A percentile compares a stretch with the other conserved stretches of the same genome.
phyloP scores from a whole-genome alignment of 2,113 vertebrate species.

The Chamaetylas fuelleborni region DNA sequence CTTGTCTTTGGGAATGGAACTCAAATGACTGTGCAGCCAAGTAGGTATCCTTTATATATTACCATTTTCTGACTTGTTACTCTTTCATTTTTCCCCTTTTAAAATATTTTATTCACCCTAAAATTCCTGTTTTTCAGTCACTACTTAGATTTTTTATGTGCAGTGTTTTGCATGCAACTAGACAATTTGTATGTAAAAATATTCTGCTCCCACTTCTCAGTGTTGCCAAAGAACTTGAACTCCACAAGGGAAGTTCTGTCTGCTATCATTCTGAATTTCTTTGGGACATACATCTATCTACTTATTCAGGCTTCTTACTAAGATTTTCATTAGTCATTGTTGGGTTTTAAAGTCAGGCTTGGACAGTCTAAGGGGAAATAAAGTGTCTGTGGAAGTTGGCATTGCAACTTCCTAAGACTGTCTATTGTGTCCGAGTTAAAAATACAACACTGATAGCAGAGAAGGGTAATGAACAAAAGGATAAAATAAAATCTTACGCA shows the following conservation, averaged over 20 bases:
- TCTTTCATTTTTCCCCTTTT: background rate
- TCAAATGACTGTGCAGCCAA: background rate
- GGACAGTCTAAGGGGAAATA: background rate
- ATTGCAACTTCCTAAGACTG: background rate
- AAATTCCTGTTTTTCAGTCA: background rate
- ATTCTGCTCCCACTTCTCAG: background rate
- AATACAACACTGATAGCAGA: background rate
- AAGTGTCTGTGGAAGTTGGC: background rate
- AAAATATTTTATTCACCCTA: background rate
- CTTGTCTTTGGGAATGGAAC: background rate
- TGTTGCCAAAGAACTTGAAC: background rate
- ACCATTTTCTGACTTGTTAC: background rate
- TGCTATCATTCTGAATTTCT: background rate
- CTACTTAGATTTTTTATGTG: background rate
- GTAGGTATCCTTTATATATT: background rate
- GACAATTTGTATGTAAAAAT: background rate
- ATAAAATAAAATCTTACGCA: background rate
- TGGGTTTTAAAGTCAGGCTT: background rate
- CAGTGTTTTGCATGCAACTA: background rate
- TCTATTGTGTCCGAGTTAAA: background rate
- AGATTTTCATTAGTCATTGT: background rate
- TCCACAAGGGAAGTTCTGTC: background rate
- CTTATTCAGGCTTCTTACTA: background rate
- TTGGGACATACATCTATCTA: background rate
- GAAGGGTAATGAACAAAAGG: background rate